phyloP scores from a whole-genome alignment of 1,140 invertebrate species.

The Chrysoperla carnea region DNA sequence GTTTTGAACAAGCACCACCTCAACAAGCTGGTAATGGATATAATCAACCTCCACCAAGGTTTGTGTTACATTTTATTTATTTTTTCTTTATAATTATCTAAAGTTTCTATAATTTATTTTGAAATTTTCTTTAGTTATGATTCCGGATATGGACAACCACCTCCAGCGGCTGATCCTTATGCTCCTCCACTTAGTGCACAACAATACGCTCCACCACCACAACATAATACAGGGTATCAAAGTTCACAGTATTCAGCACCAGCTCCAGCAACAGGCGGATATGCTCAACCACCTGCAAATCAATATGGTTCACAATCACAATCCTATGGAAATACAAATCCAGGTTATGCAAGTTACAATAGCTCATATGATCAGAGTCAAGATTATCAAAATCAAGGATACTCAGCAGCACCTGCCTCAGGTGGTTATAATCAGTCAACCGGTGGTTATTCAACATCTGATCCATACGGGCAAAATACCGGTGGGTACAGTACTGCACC shows the following conservation, averaged over 20 bases:
- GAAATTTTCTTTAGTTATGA: not conserved
- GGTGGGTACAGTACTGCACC: not conserved
- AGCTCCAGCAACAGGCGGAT: not conserved
- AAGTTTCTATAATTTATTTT: not conserved
- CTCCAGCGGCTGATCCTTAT: not conserved
- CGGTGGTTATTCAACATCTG: not conserved
- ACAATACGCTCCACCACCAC: not conserved
- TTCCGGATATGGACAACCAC: not conserved
- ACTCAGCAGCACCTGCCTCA: not conserved
- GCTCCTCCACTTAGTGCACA: not conserved
- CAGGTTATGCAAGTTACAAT: not conserved
- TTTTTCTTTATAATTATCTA: too few relatives aligned
- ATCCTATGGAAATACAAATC: not conserved
- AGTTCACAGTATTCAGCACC: not conserved
- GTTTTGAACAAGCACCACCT: conserved; percentile 8
- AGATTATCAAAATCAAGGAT: not conserved
- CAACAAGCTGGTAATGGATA: conserved; percentile 9
- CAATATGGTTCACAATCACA: not conserved
- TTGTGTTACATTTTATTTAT: not conserved
- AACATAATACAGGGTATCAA: not conserved
- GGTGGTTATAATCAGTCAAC: not conserved
- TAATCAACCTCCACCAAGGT: conserved; percentile 6
- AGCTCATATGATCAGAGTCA: not conserved
- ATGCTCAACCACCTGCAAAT: not conserved
- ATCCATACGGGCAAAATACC: not conserved